phyloP scores from a whole-genome alignment of 2,113 vertebrate genomes.

The Pimephales promelas region DNA sequence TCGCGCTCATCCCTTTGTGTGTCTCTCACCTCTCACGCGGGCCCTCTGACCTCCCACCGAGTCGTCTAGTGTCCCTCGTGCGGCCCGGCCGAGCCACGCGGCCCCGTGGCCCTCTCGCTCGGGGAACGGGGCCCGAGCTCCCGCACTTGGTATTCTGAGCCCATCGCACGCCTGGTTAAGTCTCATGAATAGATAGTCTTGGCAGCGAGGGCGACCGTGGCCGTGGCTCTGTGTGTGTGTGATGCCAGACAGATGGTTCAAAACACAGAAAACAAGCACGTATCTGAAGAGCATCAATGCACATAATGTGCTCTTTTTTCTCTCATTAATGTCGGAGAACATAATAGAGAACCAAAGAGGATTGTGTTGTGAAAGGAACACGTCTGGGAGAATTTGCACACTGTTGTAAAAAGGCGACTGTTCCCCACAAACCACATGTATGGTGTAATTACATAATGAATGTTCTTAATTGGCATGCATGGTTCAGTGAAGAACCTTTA shows the following conservation, averaged over 20 bases:
- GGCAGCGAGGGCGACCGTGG: conserved; percentile 86
- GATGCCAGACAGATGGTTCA: conserved; percentile 94
- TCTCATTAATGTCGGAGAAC: conserved; percentile 93
- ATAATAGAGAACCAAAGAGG: conserved; percentile 92
- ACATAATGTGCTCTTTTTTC: conserved; percentile 91
- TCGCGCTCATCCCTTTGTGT: conserved; percentile 93
- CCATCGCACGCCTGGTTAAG: conserved; percentile 96
- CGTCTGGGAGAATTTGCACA: too few species aligned
- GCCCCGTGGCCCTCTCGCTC: conserved; percentile 54
- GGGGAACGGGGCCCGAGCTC: conserved; percentile 71
- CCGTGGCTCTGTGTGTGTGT: conserved; percentile 90
- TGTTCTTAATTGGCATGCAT: too few species aligned
- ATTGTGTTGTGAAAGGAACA: conserved; percentile 91
- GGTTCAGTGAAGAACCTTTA: too few species aligned
- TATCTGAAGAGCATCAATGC: conserved; percentile 89
- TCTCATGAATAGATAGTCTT: conserved; percentile 94
- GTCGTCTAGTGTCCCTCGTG: conserved; percentile 85
- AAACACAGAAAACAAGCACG: conserved; percentile 89
- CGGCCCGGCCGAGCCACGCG: conserved; percentile 65
- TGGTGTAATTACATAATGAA: conserved; percentile 8
- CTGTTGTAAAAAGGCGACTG: conserved; percentile 74
- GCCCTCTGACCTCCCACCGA: conserved; percentile 93
- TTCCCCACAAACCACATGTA: neutral
- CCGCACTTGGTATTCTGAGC: conserved; percentile 91
- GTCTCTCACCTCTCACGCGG: conserved; percentile 88